phyloP scores from a whole-genome alignment of 2,113 vertebrate species.

The Eclectus roratus region DNA sequence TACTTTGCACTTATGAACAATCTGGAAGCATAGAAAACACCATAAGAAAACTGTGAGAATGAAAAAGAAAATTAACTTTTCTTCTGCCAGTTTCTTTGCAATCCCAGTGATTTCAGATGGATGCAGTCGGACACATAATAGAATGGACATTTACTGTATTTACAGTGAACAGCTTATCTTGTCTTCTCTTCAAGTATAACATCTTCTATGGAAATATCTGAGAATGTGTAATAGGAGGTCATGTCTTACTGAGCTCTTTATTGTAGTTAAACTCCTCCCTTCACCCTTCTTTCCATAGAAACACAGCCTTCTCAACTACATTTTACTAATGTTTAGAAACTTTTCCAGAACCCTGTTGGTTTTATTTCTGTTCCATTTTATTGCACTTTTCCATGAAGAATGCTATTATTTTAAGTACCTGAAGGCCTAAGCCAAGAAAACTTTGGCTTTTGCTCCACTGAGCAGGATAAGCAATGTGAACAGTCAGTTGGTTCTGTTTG shows the following conservation, averaged over 20 bases:
- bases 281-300: background rate
- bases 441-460: background rate
- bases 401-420: slow-evolving; percentile 29
- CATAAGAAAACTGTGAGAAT: background rate
- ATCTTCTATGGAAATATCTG: background rate
- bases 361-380: slow-evolving; percentile 33
- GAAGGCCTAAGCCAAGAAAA: slow-evolving; percentile 8
- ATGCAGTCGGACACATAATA: background rate
- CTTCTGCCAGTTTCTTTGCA: background rate
- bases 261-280: background rate
- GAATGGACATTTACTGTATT: background rate
- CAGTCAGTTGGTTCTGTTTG: background rate
- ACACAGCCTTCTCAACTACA: background rate
- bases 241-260: background rate
- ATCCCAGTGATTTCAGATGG: background rate
- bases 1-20: background rate
- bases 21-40: background rate
- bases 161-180: background rate
- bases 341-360: background rate
- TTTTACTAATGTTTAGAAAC: background rate
- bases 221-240: background rate
- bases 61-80: background rate
- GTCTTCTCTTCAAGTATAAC: background rate
- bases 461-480: background rate
- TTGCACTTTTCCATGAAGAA: slow-evolving; percentile 25